Base-by-base conservation (phyloP, 2,888 invertebrate species). In the Meiosimyza decipiens region DNA sequence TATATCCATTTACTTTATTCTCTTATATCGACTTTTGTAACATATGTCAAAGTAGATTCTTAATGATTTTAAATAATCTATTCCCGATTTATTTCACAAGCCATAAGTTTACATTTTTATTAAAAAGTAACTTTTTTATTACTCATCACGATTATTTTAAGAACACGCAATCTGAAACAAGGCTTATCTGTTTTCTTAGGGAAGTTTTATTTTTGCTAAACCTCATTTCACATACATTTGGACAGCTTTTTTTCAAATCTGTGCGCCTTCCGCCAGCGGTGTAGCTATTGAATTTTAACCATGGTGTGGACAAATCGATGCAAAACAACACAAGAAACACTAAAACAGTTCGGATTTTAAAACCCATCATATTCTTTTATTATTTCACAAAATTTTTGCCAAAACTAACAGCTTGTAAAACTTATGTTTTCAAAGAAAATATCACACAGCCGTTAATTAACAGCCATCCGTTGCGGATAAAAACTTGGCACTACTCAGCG, bases 231-330 rank as follows among this genome's bases (percentile, higher is more conserved):
- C 81, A 80, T 74, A 84, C 84, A 77, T 80, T 78, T 28, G 84
- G 84, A 73, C 84, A 84, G 47, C 79, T 77, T 68, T 79, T 77
- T 47, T 80, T 81, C 33, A 81, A 76, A 73, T 84, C 84, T 33
- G 84, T 80, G 49, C 84, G 83, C 64, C 79, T 82, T 55, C 75
- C 79, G 33, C 40, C 40, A 16, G 79, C 75, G 22, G 79, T 77
- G 70, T 81, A 80, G 64, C 82, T 83, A 66, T 84, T 84, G 71
- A 78, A 82, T 62, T 79, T 80, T 73, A 83, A 74, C 82, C 82
- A 84, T 57, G 76, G 77, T 73, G 59, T 69, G 55, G 71, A 71
- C 49, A 76, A 75, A 52, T 78, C 76, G 47, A 76, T 55, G 66
- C 74, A 74, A 60, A 74, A 71, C 15, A 71, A 6, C 40, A 70